Percentiles rank a stretch among this genome's conserved stretches.
Conservation (phyloP, 2,888 invertebrate genomes). For the Brachypalpus laphriformis region DNA sequence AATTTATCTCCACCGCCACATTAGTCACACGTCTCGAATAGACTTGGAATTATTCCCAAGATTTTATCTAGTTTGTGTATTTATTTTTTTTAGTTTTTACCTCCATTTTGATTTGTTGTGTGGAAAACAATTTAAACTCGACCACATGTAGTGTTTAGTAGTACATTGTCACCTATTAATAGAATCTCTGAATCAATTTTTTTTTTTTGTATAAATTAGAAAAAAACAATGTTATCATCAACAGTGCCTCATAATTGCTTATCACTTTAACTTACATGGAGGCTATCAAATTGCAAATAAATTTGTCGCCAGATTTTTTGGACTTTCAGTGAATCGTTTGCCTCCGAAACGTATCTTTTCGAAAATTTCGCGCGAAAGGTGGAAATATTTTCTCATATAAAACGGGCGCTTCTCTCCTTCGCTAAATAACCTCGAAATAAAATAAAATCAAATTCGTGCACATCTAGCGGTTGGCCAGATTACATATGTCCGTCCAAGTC, state of each 20-base stretch:
- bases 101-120: conserved; percentile 23
- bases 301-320: conserved; percentile 38
- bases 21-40: conserved; percentile 64
- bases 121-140: conserved; percentile 40
- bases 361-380: background rate
- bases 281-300: conserved; percentile 52
- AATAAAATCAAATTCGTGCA: conserved; percentile 15
- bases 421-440: conserved; percentile 10
- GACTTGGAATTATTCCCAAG: conserved; percentile 60
- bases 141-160: background rate
- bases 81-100: conserved; percentile 24
- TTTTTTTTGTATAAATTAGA: background rate
- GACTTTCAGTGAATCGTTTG: conserved; percentile 32
- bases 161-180: conserved; percentile 41
- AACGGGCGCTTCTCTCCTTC: background rate
- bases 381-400: background rate
- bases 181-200: conserved; percentile 30
- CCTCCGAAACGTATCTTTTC: background rate
- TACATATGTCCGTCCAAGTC: conserved; percentile 35
- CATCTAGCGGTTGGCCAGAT: background rate
- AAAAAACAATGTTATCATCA: conserved; percentile 40
- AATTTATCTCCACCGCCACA: conserved; percentile 26
- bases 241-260: conserved; percentile 9
- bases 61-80: conserved; percentile 18
- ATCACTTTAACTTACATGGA: conserved; percentile 32